Evolutionary conservation across 2,888 invertebrate genomes (phyloP).

Genomic region (Stenodera caucasica): DNA sequence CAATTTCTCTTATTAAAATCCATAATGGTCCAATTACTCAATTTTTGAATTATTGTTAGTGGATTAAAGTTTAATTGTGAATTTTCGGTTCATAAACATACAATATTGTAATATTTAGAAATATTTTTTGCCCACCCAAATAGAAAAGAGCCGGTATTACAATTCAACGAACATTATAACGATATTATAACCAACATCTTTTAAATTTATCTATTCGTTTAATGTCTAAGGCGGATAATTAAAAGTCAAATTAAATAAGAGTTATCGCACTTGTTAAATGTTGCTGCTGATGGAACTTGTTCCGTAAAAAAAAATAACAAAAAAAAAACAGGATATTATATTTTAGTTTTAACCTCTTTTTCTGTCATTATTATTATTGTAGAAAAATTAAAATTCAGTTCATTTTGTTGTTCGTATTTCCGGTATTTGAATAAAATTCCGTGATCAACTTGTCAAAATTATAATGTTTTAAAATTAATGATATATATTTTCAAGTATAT

Average conservation of each 20-base stretch:
- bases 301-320: neutral
- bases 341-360: too few relatives aligned
- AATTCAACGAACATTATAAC: constrained; percentile 36
- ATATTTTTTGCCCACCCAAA: constrained; percentile 44
- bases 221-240: constrained; percentile 43
- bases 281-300: constrained; percentile 18
- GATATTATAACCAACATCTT: constrained; percentile 26
- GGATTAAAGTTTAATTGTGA: too few relatives aligned
- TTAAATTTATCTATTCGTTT: constrained; percentile 38
- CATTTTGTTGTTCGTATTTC: neutral
- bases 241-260: constrained; percentile 52
- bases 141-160: constrained; percentile 37
- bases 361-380: constrained; percentile 9
- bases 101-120: constrained; percentile 43
- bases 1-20: too few relatives aligned
- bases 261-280: constrained; percentile 48
- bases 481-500: neutral
- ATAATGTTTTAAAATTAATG: too few relatives aligned
- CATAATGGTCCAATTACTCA: too few relatives aligned
- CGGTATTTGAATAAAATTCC: neutral
- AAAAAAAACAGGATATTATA: constrained; percentile 1
- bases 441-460: neutral
- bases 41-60: neutral
- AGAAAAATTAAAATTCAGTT: too few relatives aligned
- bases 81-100: too few relatives aligned